These are phyloP conservation scores for Plemyria rubiginata DNA, from an alignment of 2,888 invertebrate species.

Conservation along the genomic window DNA sequence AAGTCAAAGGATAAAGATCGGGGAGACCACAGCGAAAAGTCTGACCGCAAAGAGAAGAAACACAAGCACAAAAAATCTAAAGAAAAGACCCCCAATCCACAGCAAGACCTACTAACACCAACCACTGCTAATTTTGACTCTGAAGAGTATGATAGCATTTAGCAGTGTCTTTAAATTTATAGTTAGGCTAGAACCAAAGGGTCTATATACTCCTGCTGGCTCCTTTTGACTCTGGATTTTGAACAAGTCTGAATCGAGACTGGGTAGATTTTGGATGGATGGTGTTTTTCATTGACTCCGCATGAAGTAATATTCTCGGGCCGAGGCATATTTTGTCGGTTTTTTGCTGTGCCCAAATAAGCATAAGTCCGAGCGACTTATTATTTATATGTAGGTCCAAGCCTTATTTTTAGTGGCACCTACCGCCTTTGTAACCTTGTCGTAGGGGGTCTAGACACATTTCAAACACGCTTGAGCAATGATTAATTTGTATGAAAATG, in stretches of 20 bases:
- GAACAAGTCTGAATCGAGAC: no score
- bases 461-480: no score
- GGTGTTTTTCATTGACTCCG: background rate
- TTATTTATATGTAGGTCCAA: no score
- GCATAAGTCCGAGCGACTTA: no score
- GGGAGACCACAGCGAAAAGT: constrained; percentile 78
- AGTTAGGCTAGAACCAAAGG: background rate
- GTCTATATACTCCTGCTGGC: background rate
- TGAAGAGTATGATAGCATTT: constrained; percentile 77
- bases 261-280: background rate
- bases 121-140: constrained; percentile 58
- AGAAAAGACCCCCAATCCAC: constrained; percentile 76
- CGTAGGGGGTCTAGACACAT: no score
- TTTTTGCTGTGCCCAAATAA: no score
- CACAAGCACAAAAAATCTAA: constrained; percentile 83
- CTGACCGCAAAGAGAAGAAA: constrained; percentile 82
- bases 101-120: constrained; percentile 74
- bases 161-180: constrained; percentile 33
- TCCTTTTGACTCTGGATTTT: background rate
- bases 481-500: no score
- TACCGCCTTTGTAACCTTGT: no score
- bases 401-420: no score
- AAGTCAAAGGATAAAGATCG: constrained; percentile 82
- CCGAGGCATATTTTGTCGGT: background rate
- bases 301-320: background rate